Percentiles rank a stretch among this genome's conserved stretches.
Evolutionary conservation across 2,113 vertebrate species (phyloP).

Genomic region (Redunca redunca): DNA sequence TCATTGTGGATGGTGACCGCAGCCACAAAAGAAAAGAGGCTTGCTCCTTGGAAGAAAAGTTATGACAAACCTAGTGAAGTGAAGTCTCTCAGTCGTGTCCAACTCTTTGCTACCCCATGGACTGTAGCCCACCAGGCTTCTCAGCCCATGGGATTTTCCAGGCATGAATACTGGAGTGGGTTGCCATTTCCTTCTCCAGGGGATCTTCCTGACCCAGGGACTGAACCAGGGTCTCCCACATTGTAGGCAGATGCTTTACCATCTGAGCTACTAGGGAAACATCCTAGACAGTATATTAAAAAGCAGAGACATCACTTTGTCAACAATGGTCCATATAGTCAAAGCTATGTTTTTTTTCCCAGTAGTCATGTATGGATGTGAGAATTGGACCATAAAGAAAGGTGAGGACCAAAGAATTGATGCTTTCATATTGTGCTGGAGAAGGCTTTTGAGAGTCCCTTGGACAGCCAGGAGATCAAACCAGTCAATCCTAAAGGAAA

Average conservation of each 20-base stretch:
- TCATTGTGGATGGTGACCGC: background rate
- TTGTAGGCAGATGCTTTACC: too few relatives aligned
- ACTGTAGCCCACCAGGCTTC: too few relatives aligned
- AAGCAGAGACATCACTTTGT: background rate
- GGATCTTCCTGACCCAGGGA: too few relatives aligned
- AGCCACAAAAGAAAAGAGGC: background rate
- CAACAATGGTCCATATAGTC: background rate
- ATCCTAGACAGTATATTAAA: background rate
- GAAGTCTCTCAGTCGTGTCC: too few relatives aligned
- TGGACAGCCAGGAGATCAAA: background rate
- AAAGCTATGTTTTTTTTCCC: background rate
- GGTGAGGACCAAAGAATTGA: background rate
- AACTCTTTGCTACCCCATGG: too few relatives aligned
- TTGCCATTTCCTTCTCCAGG: too few relatives aligned
- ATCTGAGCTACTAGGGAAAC: too few relatives aligned
- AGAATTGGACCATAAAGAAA: background rate
- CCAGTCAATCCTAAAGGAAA: background rate
- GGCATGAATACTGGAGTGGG: too few relatives aligned
- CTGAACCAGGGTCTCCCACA: rapidly evolving
- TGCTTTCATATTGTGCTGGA: background rate
- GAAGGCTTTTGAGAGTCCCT: background rate
- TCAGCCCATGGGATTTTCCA: too few relatives aligned
- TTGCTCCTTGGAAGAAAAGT: background rate
- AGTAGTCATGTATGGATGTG: background rate
- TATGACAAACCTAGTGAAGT: background rate